phyloP scores from a whole-genome alignment of 2,888 invertebrate species.

The Eremobia ochroleuca region DNA sequence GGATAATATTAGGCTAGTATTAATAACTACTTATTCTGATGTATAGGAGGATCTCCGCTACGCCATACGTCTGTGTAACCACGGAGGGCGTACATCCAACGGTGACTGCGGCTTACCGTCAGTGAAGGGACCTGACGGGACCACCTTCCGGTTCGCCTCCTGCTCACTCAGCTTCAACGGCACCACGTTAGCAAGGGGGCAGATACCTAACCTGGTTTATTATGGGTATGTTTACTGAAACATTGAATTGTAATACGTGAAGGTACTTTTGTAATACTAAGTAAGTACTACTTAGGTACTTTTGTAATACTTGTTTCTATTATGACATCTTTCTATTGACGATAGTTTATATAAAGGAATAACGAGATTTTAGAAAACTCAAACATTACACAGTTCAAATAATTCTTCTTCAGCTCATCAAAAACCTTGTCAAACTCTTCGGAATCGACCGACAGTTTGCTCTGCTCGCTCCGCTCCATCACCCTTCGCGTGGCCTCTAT shows the following conservation, averaged over 20 bases:
- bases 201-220: slow-evolving; percentile 98
- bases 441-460: slow-evolving; percentile 78
- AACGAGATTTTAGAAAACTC: neutral
- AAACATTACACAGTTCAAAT: too few species aligned
- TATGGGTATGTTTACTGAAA: slow-evolving; percentile 91
- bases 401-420: slow-evolving; percentile 68
- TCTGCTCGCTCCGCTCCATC: slow-evolving; percentile 79
- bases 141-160: slow-evolving; percentile 96
- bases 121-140: slow-evolving; percentile 98
- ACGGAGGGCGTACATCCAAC: slow-evolving; percentile 97
- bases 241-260: neutral
- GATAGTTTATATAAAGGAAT: neutral
- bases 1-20: neutral
- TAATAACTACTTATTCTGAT: slow-evolving; percentile 39
- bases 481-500: slow-evolving; percentile 95
- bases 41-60: slow-evolving; percentile 96
- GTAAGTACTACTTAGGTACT: too few species aligned
- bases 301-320: neutral
- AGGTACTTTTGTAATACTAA: neutral
- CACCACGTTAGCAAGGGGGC: slow-evolving; percentile 98
- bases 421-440: slow-evolving; percentile 71
- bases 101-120: slow-evolving; percentile 97
- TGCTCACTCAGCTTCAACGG: slow-evolving; percentile 98
- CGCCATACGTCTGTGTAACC: slow-evolving; percentile 96
- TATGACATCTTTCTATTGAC: neutral